Conservation (phyloP, 2,888 invertebrate species). For the Nesidiocoris tenuis region DNA sequence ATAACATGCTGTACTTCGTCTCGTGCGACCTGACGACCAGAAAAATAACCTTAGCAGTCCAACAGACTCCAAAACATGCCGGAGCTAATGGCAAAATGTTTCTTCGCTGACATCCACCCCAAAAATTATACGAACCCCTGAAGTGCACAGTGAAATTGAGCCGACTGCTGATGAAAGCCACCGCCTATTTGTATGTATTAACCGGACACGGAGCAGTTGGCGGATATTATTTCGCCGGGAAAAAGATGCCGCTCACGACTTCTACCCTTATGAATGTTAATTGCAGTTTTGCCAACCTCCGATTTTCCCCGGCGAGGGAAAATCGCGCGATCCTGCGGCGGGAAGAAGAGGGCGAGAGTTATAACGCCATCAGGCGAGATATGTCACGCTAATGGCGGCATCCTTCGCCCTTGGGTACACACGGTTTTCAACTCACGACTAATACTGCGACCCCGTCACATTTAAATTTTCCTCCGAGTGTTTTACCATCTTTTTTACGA, state of each 20-base stretch:
- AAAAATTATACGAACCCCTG: too few species aligned
- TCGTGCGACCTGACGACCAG: too few species aligned
- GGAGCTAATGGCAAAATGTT: too few species aligned
- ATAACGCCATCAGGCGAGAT: neutral
- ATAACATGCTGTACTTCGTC: too few species aligned
- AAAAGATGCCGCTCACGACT: neutral
- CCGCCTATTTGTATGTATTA: neutral
- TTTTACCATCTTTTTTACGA: neutral
- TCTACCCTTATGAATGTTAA: neutral
- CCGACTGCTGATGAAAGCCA: neutral
- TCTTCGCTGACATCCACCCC: too few species aligned
- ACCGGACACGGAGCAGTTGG: neutral
- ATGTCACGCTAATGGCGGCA: neutral
- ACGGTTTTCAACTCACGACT: neutral
- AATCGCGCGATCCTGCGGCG: neutral
- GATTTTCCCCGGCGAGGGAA: neutral
- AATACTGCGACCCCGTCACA: neutral
- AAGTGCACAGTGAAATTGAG: neutral
- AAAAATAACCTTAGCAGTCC: too few species aligned
- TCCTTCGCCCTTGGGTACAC: neutral
- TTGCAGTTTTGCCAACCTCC: neutral
- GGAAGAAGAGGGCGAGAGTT: neutral
- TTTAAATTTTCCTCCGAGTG: neutral
- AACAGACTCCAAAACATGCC: too few species aligned
- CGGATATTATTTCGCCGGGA: neutral